A percentile compares a stretch with the other conserved stretches of the same genome.
Conservation (phyloP, 2,888 invertebrate genomes). For the Tenthredo scrophulariae region DNA sequence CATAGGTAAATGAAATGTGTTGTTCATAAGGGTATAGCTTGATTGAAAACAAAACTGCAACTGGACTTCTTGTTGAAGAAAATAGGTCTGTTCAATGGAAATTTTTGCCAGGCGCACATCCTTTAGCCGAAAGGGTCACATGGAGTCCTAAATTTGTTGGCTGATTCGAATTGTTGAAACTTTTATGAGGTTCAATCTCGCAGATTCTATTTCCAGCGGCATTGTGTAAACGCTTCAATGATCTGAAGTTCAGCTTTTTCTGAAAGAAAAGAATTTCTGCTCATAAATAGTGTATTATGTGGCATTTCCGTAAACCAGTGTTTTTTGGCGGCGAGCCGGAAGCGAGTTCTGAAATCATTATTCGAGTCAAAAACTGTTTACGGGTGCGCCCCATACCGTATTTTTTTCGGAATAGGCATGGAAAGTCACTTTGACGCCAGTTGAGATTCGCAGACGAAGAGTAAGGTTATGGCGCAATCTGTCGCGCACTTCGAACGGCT, state of each 20-base stretch:
- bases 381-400: too few relatives aligned
- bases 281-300: too few relatives aligned
- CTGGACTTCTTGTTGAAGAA: background rate
- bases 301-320: too few relatives aligned
- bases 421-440: too few relatives aligned
- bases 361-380: too few relatives aligned
- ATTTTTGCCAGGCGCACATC: background rate
- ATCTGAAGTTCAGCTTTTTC: constrained; percentile 67
- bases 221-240: constrained; percentile 57
- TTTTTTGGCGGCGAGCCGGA: too few relatives aligned
- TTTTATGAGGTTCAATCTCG: background rate
- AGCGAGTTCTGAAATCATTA: too few relatives aligned
- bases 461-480: too few relatives aligned
- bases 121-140: background rate
- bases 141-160: background rate
- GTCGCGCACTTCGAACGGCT: too few relatives aligned
- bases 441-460: too few relatives aligned
- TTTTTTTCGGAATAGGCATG: too few relatives aligned
- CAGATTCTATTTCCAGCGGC: background rate
- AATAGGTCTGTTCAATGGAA: background rate
- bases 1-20: background rate
- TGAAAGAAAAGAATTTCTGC: constrained; percentile 57
- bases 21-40: background rate
- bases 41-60: background rate
- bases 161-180: background rate